phyloP scores from a whole-genome alignment of 37 sponge, comb jelly and placozoan species.

The Bolinopsis microptera region DNA sequence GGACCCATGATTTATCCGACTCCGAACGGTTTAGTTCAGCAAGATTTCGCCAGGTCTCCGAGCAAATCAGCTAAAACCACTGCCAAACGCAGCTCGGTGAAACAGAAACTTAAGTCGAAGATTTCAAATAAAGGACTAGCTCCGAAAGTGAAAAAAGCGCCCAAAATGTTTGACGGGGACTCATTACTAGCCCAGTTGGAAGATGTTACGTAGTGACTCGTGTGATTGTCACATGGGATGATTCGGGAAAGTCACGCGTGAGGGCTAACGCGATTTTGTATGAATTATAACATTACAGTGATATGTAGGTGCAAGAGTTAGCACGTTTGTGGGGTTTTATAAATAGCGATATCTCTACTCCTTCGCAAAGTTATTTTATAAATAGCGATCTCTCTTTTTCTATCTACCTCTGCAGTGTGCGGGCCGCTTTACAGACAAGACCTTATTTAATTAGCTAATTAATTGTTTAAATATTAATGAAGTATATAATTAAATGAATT shows the following conservation, averaged over 20 bases:
- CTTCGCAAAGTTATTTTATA: no score
- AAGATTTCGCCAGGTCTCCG: not conserved
- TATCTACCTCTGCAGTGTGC: not conserved
- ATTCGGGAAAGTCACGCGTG: not conserved
- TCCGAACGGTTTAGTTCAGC: not conserved
- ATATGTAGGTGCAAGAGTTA: not conserved
- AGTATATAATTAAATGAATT: not conserved
- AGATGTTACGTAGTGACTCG: not conserved
- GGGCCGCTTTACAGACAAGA: constrained; percentile 28
- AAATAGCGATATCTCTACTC: not conserved
- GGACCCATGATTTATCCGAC: not conserved
- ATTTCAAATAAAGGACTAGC: not conserved
- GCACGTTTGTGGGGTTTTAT: not conserved
- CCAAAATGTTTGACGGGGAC: constrained; percentile 22
- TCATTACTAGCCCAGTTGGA: constrained; percentile 42
- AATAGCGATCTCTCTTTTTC: not conserved
- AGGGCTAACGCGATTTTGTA: not conserved
- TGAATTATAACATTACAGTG: not conserved
- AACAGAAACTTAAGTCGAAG: constrained; percentile 40
- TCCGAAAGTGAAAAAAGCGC: not conserved
- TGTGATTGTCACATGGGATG: not conserved
- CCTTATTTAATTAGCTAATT: constrained; percentile 31
- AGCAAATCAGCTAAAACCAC: not conserved
- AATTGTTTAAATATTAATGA: not conserved
- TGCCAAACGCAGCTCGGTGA: not conserved